Conservation (phyloP, 2,113 vertebrate genomes). For the Pongo pygmaeus region DNA sequence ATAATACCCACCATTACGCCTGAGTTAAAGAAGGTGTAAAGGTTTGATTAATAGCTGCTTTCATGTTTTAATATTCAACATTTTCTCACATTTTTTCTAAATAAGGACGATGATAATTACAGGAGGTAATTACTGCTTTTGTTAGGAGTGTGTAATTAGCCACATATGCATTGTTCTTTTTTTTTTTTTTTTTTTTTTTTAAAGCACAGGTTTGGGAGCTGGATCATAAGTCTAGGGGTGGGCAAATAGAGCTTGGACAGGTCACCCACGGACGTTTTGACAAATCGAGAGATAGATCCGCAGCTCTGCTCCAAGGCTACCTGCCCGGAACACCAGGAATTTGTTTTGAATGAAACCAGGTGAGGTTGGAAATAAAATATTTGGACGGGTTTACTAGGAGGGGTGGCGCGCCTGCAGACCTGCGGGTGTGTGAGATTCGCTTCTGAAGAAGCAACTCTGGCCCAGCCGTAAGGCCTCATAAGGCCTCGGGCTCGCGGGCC, state of each 20-base stretch:
- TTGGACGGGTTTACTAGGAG: neutral
- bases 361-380: slow-evolving; percentile 17
- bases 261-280: neutral
- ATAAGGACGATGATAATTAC: slow-evolving; percentile 86
- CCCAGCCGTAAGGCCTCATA: neutral
- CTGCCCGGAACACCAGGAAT: neutral
- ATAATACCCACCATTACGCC: slow-evolving; percentile 88
- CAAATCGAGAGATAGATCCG: neutral
- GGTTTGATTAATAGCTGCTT: slow-evolving; percentile 93
- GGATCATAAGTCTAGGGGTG: slow-evolving; percentile 29
- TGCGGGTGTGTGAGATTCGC: neutral
- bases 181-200: too few relatives aligned
- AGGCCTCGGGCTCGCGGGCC: neutral
- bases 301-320: neutral
- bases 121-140: slow-evolving; percentile 85
- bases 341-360: neutral
- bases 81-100: slow-evolving; percentile 86
- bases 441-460: neutral
- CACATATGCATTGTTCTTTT: slow-evolving; percentile 74
- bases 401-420: neutral
- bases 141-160: slow-evolving; percentile 82
- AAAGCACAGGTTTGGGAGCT: slow-evolving; percentile 39
- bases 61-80: slow-evolving; percentile 88
- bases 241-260: slow-evolving; percentile 41
- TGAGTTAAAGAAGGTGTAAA: slow-evolving; percentile 92